phyloP scores from a whole-genome alignment of 2,797 vertebrate species.

The Austrolebias charrua region DNA sequence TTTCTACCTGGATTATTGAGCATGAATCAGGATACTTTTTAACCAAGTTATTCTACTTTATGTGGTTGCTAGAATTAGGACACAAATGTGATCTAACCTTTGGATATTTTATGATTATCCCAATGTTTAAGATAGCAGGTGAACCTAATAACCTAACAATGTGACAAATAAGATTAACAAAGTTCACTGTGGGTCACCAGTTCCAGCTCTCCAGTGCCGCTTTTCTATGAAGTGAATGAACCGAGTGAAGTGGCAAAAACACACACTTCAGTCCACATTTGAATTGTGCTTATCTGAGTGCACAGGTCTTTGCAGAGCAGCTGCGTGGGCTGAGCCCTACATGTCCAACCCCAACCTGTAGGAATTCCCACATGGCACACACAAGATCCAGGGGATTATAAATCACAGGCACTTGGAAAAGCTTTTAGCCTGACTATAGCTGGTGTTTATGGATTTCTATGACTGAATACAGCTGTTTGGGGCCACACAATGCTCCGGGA shows the following conservation, averaged over 20 bases:
- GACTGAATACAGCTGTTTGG: conserved; percentile 74
- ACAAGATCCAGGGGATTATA: conserved; percentile 65
- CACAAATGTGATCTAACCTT: no score
- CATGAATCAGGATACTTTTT: no score
- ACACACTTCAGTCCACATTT: conserved; percentile 7
- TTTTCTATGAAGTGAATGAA: conserved; percentile 21
- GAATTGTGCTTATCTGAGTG: neutral
- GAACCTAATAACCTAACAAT: no score
- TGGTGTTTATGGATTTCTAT: conserved; percentile 71
- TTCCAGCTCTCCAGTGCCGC: neutral
- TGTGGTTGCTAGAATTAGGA: no score
- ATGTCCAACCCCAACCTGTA: conserved; percentile 52
- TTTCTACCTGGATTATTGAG: no score
- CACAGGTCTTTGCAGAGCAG: conserved; percentile 15
- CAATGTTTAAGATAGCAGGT: no score
- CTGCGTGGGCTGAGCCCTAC: conserved; percentile 15
- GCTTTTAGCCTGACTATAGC: conserved; percentile 58
- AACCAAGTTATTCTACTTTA: no score
- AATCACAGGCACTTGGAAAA: conserved; percentile 67
- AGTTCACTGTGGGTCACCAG: conserved; percentile 21
- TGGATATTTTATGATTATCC: no score
- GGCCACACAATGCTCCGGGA: conserved; percentile 48
- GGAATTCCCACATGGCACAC: conserved; percentile 65
- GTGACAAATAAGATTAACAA: conserved; percentile 33
- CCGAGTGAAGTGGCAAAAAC: conserved; percentile 16